Base-by-base conservation (phyloP, 2,888 invertebrate genomes). In the Sinodicranocentrus sp. region DNA sequence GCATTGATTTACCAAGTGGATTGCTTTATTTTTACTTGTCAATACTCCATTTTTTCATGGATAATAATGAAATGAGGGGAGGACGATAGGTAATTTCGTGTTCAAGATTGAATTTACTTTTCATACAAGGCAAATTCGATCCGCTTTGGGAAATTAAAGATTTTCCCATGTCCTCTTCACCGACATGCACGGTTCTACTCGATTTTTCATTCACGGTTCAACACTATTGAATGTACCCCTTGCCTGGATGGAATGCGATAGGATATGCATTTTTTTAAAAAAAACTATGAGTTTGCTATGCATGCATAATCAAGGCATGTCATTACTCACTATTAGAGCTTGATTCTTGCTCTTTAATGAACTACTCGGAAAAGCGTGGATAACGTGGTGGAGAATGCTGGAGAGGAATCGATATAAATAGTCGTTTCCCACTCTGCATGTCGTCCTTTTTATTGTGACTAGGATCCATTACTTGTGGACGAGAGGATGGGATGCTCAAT, bases 251-350 rank as follows among this genome's bases (percentile, higher is more conserved):
- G 39, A 39, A 39, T 39, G 39, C 39, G 39, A 8, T 13, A 39
- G 13, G 39, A 39, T 6, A 39, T 6, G 13, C n/a, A n/a, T n/a
- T n/a, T n/a, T n/a, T n/a, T n/a, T n/a, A n/a, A n/a, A n/a, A n/a
- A n/a, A 76, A 65, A 39, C 52, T 54, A 6, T 6, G 26, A 25
- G 59, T 67, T 54, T 57, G 63, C 43, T 48, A 78, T 78, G 59
- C 68, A 78, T 68, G 77, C 26, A 78, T 78, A 78, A 78, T 78
- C 77, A 59, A 68, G 77, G 28, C 77, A 70, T 78, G 77, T 70
- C 77, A 78, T 78, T 78, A 78, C 77, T 48, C 26, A 26, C 67
- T 25, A 77, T 77, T 76, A 67, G 33, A 52, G 10, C 52, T 39
- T 39, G 39, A 39, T 13, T 39, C 39, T 39, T 13, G 13, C 52